A percentile compares a stretch with the other conserved stretches of the same genome.
phyloP scores from a whole-genome alignment of 2,888 invertebrate species.

The Amblyteles armatorius region DNA sequence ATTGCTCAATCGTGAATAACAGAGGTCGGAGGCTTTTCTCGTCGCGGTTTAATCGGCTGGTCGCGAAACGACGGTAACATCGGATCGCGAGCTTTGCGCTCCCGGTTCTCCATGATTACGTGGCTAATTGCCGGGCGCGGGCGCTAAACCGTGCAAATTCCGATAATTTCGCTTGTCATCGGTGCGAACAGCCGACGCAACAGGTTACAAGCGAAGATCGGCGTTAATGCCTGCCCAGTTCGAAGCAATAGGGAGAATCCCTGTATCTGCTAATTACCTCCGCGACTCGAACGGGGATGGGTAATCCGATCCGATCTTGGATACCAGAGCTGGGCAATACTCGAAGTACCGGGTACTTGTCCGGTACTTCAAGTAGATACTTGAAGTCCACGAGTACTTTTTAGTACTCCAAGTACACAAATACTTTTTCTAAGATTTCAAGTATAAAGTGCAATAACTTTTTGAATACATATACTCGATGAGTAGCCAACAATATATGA shows the following conservation, averaged over 20 bases:
- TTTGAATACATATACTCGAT: too few relatives aligned
- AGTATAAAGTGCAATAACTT: too few relatives aligned
- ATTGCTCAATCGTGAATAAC: not conserved
- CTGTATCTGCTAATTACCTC: slow-evolving; percentile 36
- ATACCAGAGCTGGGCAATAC: not conserved
- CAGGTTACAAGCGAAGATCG: slow-evolving; percentile 49
- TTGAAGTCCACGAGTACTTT: too few relatives aligned
- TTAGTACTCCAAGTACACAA: too few relatives aligned
- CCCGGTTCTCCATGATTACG: slow-evolving; percentile 35
- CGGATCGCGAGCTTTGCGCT: slow-evolving; percentile 19
- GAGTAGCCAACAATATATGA: too few relatives aligned
- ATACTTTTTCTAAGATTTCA: too few relatives aligned
- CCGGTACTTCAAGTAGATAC: too few relatives aligned
- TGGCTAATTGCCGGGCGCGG: slow-evolving; percentile 26
- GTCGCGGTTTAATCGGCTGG: not conserved
- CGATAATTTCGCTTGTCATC: slow-evolving; percentile 62
- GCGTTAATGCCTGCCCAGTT: not conserved
- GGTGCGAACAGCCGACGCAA: slow-evolving; percentile 43
- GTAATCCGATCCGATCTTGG: slow-evolving; percentile 1
- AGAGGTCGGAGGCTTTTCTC: not conserved
- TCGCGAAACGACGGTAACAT: slow-evolving; percentile 10
- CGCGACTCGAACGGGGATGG: not conserved
- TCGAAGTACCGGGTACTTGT: too few relatives aligned
- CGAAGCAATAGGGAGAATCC: slow-evolving; percentile 30
- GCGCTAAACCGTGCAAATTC: slow-evolving; percentile 48